These are phyloP conservation scores for Alosa sapidissima DNA, from an alignment of 2,797 vertebrate species.

Conservation along the genomic window DNA sequence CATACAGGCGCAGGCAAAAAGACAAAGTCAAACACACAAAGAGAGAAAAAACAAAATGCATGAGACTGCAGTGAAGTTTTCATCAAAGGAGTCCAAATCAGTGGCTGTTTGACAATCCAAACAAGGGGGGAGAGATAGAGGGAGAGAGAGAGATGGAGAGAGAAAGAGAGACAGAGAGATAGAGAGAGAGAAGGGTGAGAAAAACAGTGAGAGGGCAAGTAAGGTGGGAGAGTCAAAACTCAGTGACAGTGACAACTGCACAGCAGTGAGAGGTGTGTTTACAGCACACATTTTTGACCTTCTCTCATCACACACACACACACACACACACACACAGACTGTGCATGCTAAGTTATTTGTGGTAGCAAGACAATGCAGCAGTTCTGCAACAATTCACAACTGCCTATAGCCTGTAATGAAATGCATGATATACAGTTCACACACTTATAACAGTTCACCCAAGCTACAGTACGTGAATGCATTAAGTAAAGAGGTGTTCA, in stretches of 20 bases:
- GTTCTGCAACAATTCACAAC: neutral
- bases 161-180: too few species aligned
- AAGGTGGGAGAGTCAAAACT: neutral
- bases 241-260: neutral
- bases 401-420: neutral
- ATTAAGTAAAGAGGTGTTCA: neutral
- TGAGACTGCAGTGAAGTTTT: neutral
- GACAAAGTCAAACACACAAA: conserved; percentile 17
- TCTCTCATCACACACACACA: neutral
- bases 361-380: neutral
- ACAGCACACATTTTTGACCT: neutral
- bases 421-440: neutral
- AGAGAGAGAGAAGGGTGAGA: too few species aligned
- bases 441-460: too few species aligned
- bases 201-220: neutral
- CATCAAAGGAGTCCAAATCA: neutral
- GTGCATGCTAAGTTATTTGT: neutral
- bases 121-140: neutral
- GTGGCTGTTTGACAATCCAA: neutral
- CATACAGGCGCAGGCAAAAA: conserved; percentile 31
- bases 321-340: conserved; percentile 16
- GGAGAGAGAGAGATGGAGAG: neutral
- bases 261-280: neutral
- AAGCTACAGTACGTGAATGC: too few species aligned
- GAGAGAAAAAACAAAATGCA: neutral